Evolutionary conservation across 2,113 vertebrate species (phyloP).

Genomic region (Hystrix cristata): DNA sequence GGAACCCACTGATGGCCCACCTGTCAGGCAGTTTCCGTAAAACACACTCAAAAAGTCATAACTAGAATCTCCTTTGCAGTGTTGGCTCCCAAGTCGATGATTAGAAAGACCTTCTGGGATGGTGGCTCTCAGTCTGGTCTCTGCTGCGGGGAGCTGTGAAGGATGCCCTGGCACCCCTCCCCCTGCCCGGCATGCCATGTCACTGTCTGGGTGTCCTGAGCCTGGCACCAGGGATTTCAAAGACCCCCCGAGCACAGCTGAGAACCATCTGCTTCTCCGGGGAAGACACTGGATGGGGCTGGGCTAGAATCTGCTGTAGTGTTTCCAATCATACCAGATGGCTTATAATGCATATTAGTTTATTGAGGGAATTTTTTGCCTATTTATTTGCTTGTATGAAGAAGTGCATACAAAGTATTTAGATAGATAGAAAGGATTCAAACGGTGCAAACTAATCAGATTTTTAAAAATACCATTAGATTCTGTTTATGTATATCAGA

Average conservation of each 20-base stretch:
- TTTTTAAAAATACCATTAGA: not conserved
- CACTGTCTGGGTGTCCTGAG: not conserved
- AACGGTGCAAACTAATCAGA: not conserved
- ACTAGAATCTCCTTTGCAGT: not conserved
- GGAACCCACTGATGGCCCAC: not conserved
- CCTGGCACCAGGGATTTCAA: not conserved
- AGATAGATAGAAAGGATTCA: not conserved
- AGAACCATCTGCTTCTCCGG: not conserved
- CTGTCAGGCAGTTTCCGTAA: not conserved
- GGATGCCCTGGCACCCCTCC: fast-evolving
- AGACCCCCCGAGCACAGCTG: not conserved
- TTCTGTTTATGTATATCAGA: not conserved
- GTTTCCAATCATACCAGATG: not conserved
- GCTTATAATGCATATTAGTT: not conserved
- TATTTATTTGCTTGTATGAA: not conserved
- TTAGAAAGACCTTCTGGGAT: not conserved
- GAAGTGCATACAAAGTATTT: not conserved
- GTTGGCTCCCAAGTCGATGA: not conserved
- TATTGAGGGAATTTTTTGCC: not conserved
- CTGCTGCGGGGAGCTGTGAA: not conserved
- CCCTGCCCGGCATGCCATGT: not conserved
- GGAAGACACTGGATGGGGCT: not conserved
- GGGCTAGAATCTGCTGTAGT: too few species aligned
- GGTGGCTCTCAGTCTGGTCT: too few species aligned
- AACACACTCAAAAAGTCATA: not conserved